phyloP scores from a whole-genome alignment of 2,888 invertebrate species.

The Nymphalis polychloros region DNA sequence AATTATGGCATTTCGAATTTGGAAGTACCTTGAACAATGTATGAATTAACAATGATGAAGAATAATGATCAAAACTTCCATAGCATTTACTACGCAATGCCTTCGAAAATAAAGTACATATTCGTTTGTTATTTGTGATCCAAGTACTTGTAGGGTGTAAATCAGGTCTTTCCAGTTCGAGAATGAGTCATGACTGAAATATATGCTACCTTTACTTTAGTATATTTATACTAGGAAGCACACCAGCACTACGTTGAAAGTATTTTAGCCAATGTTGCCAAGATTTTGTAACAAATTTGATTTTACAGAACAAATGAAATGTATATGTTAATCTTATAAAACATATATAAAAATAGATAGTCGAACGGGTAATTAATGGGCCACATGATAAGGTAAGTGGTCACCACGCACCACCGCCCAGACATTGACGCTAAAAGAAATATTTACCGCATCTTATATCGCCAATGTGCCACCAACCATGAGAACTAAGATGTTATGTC shows the following conservation, averaged over 20 bases:
- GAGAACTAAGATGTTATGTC: too few species aligned
- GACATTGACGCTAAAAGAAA: too few species aligned
- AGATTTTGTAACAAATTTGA: too few species aligned
- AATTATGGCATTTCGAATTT: background rate
- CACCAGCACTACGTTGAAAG: background rate
- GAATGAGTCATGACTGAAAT: constrained; percentile 15
- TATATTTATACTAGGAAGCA: background rate
- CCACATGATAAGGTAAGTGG: too few species aligned
- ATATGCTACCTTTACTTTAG: background rate
- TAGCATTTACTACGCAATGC: background rate
- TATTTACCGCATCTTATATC: too few species aligned
- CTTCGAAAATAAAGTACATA: constrained; percentile 6
- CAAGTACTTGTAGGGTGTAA: constrained; percentile 15
- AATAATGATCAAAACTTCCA: background rate
- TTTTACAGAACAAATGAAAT: too few species aligned
- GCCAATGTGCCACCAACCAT: too few species aligned
- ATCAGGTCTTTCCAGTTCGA: constrained; percentile 21
- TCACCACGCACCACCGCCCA: too few species aligned
- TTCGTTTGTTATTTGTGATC: constrained; percentile 2
- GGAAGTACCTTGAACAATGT: constrained; percentile 1
- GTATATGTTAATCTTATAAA: too few species aligned
- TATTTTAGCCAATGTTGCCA: background rate
- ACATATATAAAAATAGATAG: too few species aligned
- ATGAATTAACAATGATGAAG: constrained; percentile 10
- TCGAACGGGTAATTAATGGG: too few species aligned